Evolutionary conservation across 37 sponge, comb jelly and placozoan genomes (phyloP).

Genomic region (Cliona cf. orientalis): DNA sequence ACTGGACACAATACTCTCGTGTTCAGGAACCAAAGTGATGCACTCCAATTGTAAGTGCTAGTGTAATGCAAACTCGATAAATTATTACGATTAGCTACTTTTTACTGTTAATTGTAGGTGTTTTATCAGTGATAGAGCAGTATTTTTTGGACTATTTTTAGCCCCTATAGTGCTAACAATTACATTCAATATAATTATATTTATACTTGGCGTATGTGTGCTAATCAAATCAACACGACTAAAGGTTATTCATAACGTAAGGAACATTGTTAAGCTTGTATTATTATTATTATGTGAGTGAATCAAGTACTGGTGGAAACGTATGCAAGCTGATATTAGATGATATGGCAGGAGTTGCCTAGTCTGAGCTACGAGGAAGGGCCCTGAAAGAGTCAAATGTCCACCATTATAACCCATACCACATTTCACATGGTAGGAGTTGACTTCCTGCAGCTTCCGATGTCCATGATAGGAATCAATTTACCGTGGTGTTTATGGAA

Average conservation of each 20-base stretch:
- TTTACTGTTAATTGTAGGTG: constrained; percentile 8
- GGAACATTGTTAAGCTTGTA: constrained; percentile 1
- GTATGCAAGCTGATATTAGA: too few relatives aligned
- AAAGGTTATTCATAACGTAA: neutral
- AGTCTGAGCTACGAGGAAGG: too few relatives aligned
- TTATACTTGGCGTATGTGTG: constrained; percentile 4
- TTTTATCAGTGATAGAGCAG: constrained; percentile 28
- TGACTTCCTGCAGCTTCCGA: too few relatives aligned
- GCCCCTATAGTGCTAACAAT: constrained; percentile 20
- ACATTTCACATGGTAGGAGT: too few relatives aligned
- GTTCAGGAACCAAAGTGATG: neutral
- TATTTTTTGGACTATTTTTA: constrained; percentile 23
- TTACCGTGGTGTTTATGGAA: too few relatives aligned
- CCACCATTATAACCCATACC: too few relatives aligned
- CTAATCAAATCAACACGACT: neutral
- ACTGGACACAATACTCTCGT: neutral
- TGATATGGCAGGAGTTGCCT: too few relatives aligned
- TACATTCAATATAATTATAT: constrained; percentile 27
- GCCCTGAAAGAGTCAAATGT: too few relatives aligned
- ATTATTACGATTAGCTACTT: neutral
- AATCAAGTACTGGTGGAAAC: too few relatives aligned
- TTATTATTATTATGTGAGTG: too few relatives aligned
- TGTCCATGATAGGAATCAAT: too few relatives aligned
- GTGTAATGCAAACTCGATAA: neutral
- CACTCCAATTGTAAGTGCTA: neutral